phyloP scores from a whole-genome alignment of 2,797 vertebrate species.

The Helostoma temminkii region DNA sequence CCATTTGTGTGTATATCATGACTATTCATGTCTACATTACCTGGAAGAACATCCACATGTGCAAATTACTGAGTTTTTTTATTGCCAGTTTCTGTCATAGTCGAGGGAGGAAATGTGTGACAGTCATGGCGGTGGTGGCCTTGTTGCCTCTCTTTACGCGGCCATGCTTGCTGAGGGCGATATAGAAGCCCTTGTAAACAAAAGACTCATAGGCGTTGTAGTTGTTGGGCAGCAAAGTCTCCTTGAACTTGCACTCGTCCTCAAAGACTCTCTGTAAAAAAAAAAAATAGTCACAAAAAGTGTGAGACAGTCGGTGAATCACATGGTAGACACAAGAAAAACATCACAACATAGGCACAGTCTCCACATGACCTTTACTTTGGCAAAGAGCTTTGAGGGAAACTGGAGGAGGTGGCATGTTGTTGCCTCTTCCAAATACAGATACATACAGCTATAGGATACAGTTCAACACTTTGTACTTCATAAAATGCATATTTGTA shows the following conservation, averaged over 20 bases:
- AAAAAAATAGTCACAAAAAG: slow-evolving; percentile 9
- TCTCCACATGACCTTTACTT: slow-evolving; percentile 59
- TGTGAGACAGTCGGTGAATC: slow-evolving; percentile 33
- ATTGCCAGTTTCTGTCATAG: slow-evolving; percentile 86
- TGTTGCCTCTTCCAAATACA: slow-evolving; percentile 48
- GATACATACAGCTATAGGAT: slow-evolving; percentile 12
- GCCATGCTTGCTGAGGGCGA: slow-evolving; percentile 96
- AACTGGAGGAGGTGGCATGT: slow-evolving; percentile 65
- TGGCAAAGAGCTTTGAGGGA: slow-evolving; percentile 58
- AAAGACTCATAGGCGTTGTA: slow-evolving; percentile 97
- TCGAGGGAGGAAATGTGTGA: slow-evolving; percentile 96
- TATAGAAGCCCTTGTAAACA: slow-evolving; percentile 89
- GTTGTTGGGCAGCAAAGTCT: slow-evolving; percentile 95
- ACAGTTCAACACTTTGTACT: neutral
- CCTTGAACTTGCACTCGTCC: slow-evolving; percentile 96
- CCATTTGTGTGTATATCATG: slow-evolving; percentile 60
- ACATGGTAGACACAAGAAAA: slow-evolving; percentile 18
- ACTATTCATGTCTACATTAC: slow-evolving; percentile 79
- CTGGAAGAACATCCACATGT: slow-evolving; percentile 87
- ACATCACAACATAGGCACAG: slow-evolving; percentile 45
- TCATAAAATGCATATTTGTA: neutral
- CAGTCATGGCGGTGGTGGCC: slow-evolving; percentile 92
- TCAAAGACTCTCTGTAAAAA: slow-evolving; percentile 88
- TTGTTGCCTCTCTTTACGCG: slow-evolving; percentile 92
- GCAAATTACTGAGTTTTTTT: slow-evolving; percentile 88